Conservation (phyloP, 1,140 invertebrate species). For the Drosophila mayri region DNA sequence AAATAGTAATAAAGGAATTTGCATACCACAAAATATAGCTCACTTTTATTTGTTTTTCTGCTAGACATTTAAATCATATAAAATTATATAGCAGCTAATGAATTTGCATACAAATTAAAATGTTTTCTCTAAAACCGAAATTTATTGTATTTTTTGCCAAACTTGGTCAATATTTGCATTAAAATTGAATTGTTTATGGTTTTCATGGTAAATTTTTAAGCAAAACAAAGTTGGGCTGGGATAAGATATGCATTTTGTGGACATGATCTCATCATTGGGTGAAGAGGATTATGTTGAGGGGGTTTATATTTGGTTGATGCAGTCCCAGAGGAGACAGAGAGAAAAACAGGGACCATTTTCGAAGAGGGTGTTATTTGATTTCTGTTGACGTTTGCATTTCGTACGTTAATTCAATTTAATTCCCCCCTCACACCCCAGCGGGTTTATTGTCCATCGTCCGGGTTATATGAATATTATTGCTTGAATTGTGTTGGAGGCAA, state of each 20-base stretch:
- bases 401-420: constrained; percentile 79
- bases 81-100: not conserved
- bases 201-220: not conserved
- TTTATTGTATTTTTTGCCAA: constrained; percentile 4
- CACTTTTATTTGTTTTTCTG: not conserved
- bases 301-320: constrained; percentile 1
- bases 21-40: not conserved
- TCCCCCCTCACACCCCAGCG: constrained; percentile 25
- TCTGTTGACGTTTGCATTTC: constrained; percentile 76
- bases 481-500: constrained; percentile 49
- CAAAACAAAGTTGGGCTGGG: not conserved
- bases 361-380: constrained; percentile 66
- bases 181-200: not conserved
- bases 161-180: constrained; percentile 16
- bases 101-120: constrained; percentile 12
- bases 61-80: not conserved
- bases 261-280: constrained; percentile 26
- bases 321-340: not conserved
- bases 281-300: constrained; percentile 19
- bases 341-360: too few species aligned
- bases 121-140: not conserved
- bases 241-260: not conserved
- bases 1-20: not conserved
- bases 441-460: constrained; percentile 20
- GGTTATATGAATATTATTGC: constrained; percentile 41